These are phyloP conservation scores for Calameuta filiformis DNA, from an alignment of 2,888 invertebrate species.

Conservation along the genomic window DNA sequence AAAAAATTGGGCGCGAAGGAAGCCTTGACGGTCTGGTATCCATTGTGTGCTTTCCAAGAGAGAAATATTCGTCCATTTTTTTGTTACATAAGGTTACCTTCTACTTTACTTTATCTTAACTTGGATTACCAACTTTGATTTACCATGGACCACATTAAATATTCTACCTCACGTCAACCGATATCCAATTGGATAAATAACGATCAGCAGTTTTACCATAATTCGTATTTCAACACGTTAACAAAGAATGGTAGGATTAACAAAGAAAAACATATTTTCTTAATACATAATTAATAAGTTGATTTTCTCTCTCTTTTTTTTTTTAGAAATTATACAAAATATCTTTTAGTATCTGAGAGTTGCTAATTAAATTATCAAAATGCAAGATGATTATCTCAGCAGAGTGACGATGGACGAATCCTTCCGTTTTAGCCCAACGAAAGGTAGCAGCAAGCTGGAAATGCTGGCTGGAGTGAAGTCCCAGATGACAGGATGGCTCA, in stretches of 20 bases:
- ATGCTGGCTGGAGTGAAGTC: slow-evolving; percentile 89
- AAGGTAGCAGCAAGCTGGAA: slow-evolving; percentile 77
- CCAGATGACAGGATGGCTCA: slow-evolving; percentile 87
- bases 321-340: neutral
- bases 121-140: neutral
- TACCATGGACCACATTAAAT: neutral
- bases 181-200: neutral
- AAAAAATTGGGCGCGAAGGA: neutral
- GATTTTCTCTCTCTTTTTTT: too few species aligned
- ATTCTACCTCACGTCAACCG: neutral
- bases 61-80: neutral
- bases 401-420: neutral
- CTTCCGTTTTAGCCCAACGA: slow-evolving; percentile 73
- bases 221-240: neutral
- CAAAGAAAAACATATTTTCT: too few species aligned
- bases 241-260: neutral
- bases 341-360: neutral
- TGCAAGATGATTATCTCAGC: neutral
- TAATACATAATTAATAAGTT: too few species aligned
- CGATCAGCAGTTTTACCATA: neutral
- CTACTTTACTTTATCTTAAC: neutral
- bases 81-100: neutral
- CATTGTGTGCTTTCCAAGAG: neutral
- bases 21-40: neutral
- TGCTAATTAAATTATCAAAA: neutral